Conservation (phyloP, 1,140 invertebrate species). For the Cydia fagiglandana region DNA sequence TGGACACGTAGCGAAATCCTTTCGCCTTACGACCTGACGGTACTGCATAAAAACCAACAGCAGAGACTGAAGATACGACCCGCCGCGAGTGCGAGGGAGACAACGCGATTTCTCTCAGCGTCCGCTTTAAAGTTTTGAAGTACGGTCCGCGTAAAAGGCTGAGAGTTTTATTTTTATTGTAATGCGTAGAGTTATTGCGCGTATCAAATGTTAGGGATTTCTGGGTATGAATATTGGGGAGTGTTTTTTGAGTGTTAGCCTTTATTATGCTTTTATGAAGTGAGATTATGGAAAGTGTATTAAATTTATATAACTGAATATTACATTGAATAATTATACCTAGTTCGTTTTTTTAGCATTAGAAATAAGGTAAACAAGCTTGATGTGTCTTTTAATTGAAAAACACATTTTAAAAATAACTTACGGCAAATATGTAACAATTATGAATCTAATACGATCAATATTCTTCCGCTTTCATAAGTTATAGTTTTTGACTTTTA, state of each 20-base stretch:
- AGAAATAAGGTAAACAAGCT: no score
- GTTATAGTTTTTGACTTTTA: no score
- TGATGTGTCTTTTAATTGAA: no score
- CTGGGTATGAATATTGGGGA: conserved; percentile 22
- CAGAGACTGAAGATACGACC: neutral
- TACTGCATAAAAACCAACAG: conserved; percentile 25
- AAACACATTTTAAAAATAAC: no score
- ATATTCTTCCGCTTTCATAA: no score
- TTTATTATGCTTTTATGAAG: neutral
- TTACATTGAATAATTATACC: no score
- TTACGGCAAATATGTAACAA: no score
- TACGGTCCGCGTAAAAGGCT: conserved; percentile 30
- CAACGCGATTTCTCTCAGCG: neutral
- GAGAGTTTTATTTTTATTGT: conserved; percentile 25
- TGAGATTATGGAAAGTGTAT: no score
- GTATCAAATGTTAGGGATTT: conserved; percentile 16
- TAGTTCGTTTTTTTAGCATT: no score
- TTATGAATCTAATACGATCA: no score
- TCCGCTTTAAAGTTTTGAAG: neutral
- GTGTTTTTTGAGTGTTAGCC: neutral
- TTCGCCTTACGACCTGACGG: conserved; percentile 25
- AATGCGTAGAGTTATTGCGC: conserved; percentile 28
- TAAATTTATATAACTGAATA: no score
- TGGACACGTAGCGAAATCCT: conserved; percentile 14
- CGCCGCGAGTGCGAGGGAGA: neutral